These are phyloP conservation scores for Nomada ferruginata DNA, from an alignment of 2,888 invertebrate species.

Conservation along the genomic window DNA sequence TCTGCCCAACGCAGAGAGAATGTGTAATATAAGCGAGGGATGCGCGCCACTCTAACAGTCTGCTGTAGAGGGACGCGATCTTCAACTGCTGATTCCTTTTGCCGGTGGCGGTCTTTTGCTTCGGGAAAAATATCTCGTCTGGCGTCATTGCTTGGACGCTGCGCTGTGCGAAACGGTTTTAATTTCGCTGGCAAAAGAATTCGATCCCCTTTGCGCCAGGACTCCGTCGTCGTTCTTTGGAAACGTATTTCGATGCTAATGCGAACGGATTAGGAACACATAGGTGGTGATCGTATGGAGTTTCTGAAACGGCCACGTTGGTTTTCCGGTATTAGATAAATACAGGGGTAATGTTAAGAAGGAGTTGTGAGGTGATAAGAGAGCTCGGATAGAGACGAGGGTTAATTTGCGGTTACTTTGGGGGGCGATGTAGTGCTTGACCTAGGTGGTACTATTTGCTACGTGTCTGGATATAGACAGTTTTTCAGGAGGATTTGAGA, in stretches of 20 bases:
- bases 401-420: too few relatives aligned
- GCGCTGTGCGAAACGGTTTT: conserved; percentile 15
- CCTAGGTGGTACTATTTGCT: too few relatives aligned
- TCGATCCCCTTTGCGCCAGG: background rate
- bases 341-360: too few relatives aligned
- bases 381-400: too few relatives aligned
- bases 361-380: too few relatives aligned
- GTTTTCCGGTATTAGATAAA: too few relatives aligned
- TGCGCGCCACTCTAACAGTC: conserved; percentile 32
- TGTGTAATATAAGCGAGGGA: conserved; percentile 71
- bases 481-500: too few relatives aligned
- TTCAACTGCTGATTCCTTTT: conserved; percentile 49
- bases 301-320: background rate
- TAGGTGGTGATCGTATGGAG: background rate
- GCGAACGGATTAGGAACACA: background rate
- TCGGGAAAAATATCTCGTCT: conserved; percentile 7
- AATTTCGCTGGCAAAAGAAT: conserved; percentile 7
- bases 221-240: background rate
- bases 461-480: too few relatives aligned
- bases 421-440: too few relatives aligned
- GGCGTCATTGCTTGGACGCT: conserved; percentile 4
- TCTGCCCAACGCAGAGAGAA: conserved; percentile 75
- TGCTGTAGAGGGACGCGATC: conserved; percentile 33
- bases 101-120: background rate
- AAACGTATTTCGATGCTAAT: conserved; percentile 16